These are phyloP conservation scores for Meliscaeva auricollis DNA, from an alignment of 2,888 invertebrate species.

Conservation along the genomic window DNA sequence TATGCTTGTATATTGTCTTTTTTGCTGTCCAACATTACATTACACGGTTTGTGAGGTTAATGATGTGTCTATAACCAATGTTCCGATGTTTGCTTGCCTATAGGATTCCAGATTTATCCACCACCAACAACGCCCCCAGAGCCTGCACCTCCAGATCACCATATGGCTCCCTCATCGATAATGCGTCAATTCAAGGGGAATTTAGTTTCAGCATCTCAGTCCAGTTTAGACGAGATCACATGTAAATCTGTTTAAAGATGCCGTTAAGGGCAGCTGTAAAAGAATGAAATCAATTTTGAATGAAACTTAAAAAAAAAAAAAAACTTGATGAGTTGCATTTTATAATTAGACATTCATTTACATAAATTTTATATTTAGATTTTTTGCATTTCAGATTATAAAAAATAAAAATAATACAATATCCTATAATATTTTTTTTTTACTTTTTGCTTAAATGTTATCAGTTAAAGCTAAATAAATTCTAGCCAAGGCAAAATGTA, in stretches of 20 bases:
- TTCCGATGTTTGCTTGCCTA: slow-evolving; percentile 75
- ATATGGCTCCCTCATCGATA: slow-evolving; percentile 86
- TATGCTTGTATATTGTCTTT: slow-evolving; percentile 74
- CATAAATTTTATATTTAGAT: background rate
- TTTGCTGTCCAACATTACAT: slow-evolving; percentile 75
- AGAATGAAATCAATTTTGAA: slow-evolving; percentile 39
- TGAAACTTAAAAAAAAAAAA: background rate
- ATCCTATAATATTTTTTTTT: no score
- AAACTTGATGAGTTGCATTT: background rate
- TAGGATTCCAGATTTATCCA: slow-evolving; percentile 93
- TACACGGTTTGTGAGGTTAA: slow-evolving; percentile 74
- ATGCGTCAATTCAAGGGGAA: slow-evolving; percentile 85
- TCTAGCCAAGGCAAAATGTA: no score
- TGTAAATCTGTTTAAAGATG: slow-evolving; percentile 84
- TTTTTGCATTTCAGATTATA: no score
- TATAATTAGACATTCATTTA: background rate
- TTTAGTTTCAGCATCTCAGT: slow-evolving; percentile 86
- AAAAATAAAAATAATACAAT: no score
- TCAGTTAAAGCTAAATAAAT: no score
- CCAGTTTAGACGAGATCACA: slow-evolving; percentile 88
- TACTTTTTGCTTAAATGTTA: no score
- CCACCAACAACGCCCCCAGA: slow-evolving; percentile 94
- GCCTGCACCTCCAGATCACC: slow-evolving; percentile 92
- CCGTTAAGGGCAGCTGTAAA: slow-evolving; percentile 77
- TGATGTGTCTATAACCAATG: slow-evolving; percentile 76